These are phyloP conservation scores for Drepana falcataria DNA, from an alignment of 2,888 invertebrate species.

Conservation along the genomic window DNA sequence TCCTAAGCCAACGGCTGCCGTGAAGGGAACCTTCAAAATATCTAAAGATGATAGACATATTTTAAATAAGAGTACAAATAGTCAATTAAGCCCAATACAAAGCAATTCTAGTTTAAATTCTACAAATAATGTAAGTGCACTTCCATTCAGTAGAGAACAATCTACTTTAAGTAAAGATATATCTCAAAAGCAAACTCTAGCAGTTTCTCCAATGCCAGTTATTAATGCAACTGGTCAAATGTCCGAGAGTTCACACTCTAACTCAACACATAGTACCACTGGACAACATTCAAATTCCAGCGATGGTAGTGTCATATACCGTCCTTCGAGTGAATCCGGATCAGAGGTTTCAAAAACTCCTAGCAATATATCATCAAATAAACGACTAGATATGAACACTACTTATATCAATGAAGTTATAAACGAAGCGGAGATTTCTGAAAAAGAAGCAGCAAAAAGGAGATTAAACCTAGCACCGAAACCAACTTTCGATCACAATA, in stretches of 20 bases:
- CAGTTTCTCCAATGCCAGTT: slow-evolving; percentile 88
- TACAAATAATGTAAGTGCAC: slow-evolving; percentile 68
- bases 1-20: slow-evolving; percentile 94
- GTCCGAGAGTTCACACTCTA: slow-evolving; percentile 83
- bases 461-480: slow-evolving; percentile 44
- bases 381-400: slow-evolving; percentile 73
- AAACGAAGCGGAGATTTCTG: slow-evolving; percentile 73
- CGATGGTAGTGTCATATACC: slow-evolving; percentile 85
- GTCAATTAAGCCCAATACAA: slow-evolving; percentile 77
- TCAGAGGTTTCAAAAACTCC: slow-evolving; percentile 78
- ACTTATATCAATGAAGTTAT: slow-evolving; percentile 74
- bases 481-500: slow-evolving; percentile 54
- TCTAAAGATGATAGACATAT: slow-evolving; percentile 77
- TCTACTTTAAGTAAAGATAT: slow-evolving; percentile 74
- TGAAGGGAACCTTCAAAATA: slow-evolving; percentile 92
- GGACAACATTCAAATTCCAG: slow-evolving; percentile 85
- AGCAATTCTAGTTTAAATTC: slow-evolving; percentile 79
- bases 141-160: slow-evolving; percentile 71
- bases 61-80: slow-evolving; percentile 76
- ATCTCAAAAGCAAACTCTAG: slow-evolving; percentile 72
- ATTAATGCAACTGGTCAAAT: slow-evolving; percentile 69
- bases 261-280: slow-evolving; percentile 80
- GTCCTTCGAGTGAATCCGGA: slow-evolving; percentile 85
- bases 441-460: slow-evolving; percentile 68
- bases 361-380: slow-evolving; percentile 66